Percentiles rank a stretch among this genome's conserved stretches.
These are phyloP conservation scores for Octodonta nipae DNA, from an alignment of 2,888 invertebrate genomes.

Conservation along the genomic window DNA sequence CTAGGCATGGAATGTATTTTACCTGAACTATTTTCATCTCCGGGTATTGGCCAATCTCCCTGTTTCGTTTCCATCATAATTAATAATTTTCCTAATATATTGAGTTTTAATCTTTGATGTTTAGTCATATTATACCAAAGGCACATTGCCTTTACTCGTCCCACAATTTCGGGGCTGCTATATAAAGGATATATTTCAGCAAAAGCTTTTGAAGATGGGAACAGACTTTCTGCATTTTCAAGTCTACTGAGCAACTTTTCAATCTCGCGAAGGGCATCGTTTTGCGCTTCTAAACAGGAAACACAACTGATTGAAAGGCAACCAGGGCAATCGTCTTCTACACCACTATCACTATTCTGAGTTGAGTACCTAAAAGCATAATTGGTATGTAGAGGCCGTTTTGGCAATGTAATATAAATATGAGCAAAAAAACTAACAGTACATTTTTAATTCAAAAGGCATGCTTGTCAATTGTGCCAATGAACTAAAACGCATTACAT, in stretches of 20 bases:
- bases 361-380: constrained; percentile 11
- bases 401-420: not conserved
- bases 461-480: too few species aligned
- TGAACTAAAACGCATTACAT: too few species aligned
- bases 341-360: constrained; percentile 29
- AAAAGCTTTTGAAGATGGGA: constrained; percentile 72
- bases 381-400: too few species aligned
- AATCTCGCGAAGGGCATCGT: constrained; percentile 60
- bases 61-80: constrained; percentile 31
- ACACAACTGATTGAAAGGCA: constrained; percentile 63
- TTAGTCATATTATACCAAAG: constrained; percentile 84
- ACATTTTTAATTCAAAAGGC: too few species aligned
- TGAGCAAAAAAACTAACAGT: not conserved
- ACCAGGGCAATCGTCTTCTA: constrained; percentile 42
- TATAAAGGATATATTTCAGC: constrained; percentile 59
- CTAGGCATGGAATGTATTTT: not conserved
- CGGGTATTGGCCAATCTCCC: constrained; percentile 23
- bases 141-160: constrained; percentile 67
- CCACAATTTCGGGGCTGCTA: constrained; percentile 48
- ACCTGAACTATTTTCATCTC: constrained; percentile 17
- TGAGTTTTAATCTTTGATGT: constrained; percentile 68
- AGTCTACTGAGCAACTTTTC: constrained; percentile 57
- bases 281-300: constrained; percentile 56
- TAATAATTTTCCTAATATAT: constrained; percentile 57
- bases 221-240: constrained; percentile 65